A percentile compares a stretch with the other conserved stretches of the same genome.
Evolutionary conservation across 1,140 invertebrate genomes (phyloP).

Genomic region (Conus ventricosus): DNA sequence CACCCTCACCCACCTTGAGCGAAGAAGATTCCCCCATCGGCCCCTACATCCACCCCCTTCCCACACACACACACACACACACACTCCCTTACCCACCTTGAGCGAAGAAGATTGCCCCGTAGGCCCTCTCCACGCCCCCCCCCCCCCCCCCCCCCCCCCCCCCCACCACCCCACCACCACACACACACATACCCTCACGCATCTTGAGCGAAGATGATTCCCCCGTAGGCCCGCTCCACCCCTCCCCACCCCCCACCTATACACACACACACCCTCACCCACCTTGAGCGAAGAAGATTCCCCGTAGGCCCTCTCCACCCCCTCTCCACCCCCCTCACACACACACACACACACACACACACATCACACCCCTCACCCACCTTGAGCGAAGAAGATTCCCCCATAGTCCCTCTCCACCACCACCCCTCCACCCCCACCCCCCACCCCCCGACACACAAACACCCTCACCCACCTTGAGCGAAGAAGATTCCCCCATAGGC

Average conservation of each 20-base stretch:
- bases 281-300: constrained; percentile 58
- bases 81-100: no score
- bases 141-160: no score
- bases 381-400: constrained; percentile 55
- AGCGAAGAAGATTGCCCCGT: constrained; percentile 55
- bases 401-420: constrained; percentile 49
- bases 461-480: constrained; percentile 47
- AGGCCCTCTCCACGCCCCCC: constrained; percentile 16
- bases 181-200: not conserved
- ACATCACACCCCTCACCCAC: no score
- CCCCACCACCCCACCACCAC: no score
- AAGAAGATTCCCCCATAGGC: constrained; percentile 56
- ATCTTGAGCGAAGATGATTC: constrained; percentile 57
- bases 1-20: constrained; percentile 44
- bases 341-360: no score
- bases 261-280: not conserved
- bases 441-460: no score
- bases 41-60: no score
- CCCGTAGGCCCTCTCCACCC: constrained; percentile 54
- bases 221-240: constrained; percentile 49
- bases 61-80: no score
- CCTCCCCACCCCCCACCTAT: no score
- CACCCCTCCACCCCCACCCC: no score
- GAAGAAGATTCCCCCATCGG: constrained; percentile 35
- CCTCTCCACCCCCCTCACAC: no score